phyloP scores from a whole-genome alignment of 2,888 invertebrate species.

The Hemistola chrysoprasaria region DNA sequence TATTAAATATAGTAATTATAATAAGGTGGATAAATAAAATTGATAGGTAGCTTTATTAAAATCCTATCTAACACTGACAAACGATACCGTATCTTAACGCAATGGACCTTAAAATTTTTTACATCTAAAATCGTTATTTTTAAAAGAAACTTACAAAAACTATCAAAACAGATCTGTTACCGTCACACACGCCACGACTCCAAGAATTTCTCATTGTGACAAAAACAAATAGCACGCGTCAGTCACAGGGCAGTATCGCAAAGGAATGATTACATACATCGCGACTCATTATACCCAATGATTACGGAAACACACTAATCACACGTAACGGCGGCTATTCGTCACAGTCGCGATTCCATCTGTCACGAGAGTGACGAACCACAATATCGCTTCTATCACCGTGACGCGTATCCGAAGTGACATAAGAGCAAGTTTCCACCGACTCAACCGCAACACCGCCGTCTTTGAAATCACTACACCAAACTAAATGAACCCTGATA shows the following conservation, averaged over 20 bases:
- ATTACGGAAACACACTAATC: slow-evolving; percentile 73
- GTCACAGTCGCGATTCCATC: slow-evolving; percentile 63
- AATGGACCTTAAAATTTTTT: too few relatives aligned
- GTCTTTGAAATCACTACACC: slow-evolving; percentile 47
- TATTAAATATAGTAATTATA: too few relatives aligned
- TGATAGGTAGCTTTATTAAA: too few relatives aligned
- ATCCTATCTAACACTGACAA: too few relatives aligned
- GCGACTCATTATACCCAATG: slow-evolving; percentile 63
- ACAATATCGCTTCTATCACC: slow-evolving; percentile 28
- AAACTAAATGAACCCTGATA: slow-evolving; percentile 42
- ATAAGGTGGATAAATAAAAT: too few relatives aligned
- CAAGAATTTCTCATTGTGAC: slow-evolving; percentile 9
- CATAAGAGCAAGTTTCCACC: slow-evolving; percentile 34
- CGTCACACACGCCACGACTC: background rate
- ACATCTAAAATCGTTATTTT: too few relatives aligned
- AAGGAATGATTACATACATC: slow-evolving; percentile 36
- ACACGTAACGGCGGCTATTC: slow-evolving; percentile 64
- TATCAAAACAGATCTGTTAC: too few relatives aligned
- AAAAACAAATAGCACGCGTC: slow-evolving; percentile 20
- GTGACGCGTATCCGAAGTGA: slow-evolving; percentile 15
- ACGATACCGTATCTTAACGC: too few relatives aligned
- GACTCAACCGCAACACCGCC: slow-evolving; percentile 30
- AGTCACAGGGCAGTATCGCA: slow-evolving; percentile 15
- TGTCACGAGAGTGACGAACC: slow-evolving; percentile 53
- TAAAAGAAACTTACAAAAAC: too few relatives aligned